Base-by-base conservation (phyloP, 2,113 vertebrate species). In the Macquaria australasica region DNA sequence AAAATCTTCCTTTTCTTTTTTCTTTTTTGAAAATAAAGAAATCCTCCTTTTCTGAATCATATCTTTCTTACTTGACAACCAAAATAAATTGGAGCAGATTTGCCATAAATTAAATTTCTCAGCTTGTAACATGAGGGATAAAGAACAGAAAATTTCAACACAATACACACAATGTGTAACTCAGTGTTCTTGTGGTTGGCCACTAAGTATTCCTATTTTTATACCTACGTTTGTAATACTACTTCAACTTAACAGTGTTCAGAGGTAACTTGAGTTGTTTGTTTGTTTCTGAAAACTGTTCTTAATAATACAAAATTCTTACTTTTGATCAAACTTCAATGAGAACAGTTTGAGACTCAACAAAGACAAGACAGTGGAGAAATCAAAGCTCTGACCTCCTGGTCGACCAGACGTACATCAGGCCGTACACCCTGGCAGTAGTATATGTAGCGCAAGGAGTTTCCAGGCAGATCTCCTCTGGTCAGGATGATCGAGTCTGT, bases 391-490 rank as follows among this genome's bases (percentile, higher is more conserved):
- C 90, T 56, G 93, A 99, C 98, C 97, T 99, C 98, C 90, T 99
- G 98, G 93, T 99, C 98, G 62, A 99, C 97, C 20, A 99, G 95
- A 21, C 95, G 96, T 67, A 98, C 50, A 84, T 99, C 97, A 3
- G 97, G 97, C 80, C 98, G 96, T 53, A 96, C 58, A 0, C 94
- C 97, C 87, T 97, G 96, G 2, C 98, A 99, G 59, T 98, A 99
- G 93, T 98, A 96, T 39, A 99, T 53, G 60, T 99, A 99, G 84
- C 98, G 98, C 75, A 99, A 94, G 59, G 97, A 95, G 91, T 99
- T 99, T 41, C 98, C 98, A 0, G 98, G 98, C 79, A 99, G 91
- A 88, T 99, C 98, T 85, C 98, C 98, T 90, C 97, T 96, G 6
- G 98, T 97, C 94, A 99, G 94, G 86, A 99, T 91, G 91, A 98